Evolutionary conservation across 2,888 invertebrate species (phyloP), one percentile per base, ranked within the genome.

Genomic region (Helleia helle): DNA sequence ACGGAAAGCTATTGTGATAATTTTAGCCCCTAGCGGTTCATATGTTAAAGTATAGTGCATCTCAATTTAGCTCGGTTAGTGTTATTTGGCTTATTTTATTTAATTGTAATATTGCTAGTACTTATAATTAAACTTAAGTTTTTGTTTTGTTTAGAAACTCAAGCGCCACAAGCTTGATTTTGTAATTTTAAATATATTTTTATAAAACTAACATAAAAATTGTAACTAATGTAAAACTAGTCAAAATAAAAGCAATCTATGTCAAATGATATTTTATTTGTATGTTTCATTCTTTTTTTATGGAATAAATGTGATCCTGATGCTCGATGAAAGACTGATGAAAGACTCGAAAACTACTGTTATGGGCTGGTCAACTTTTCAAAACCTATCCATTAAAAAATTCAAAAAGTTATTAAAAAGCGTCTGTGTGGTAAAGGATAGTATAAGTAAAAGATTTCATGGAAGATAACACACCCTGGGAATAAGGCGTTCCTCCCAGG

Each of bases 211-310:
- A 51, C 49, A 46, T 18, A 54, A 56, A 59, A 53, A 55, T 40
- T 48, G 40, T 60, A 65, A 64, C 68, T 68, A 49, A 71, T 74
- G 67, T 58, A 69, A 66, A 56, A 67, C 75, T 76, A 76, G 75
- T 76, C 75, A 75, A 69, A 72, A 69, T 71, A 66, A 57, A 57
- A 48, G 45, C 42, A 41, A 46, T 34, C 41, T 49, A 49, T 46
- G 46, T 46, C 43, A 38, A 36, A 42, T 49, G n/a, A n/a, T 46
- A 47, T 56, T 45, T 40, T 11, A 41, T 42, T 47, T 40, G 37
- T n/a, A n/a, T n/a, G n/a, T n/a, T n/a, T n/a, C n/a, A n/a, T n/a
- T n/a, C n/a, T n/a, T n/a, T n/a, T n/a, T n/a, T n/a, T n/a, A n/a
- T n/a, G n/a, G n/a, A n/a, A n/a, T n/a, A n/a, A n/a, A n/a, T n/a